Percentiles rank a stretch among this genome's conserved stretches.
phyloP scores from a whole-genome alignment of 2,113 vertebrate species.

The Calidris pugnax region DNA sequence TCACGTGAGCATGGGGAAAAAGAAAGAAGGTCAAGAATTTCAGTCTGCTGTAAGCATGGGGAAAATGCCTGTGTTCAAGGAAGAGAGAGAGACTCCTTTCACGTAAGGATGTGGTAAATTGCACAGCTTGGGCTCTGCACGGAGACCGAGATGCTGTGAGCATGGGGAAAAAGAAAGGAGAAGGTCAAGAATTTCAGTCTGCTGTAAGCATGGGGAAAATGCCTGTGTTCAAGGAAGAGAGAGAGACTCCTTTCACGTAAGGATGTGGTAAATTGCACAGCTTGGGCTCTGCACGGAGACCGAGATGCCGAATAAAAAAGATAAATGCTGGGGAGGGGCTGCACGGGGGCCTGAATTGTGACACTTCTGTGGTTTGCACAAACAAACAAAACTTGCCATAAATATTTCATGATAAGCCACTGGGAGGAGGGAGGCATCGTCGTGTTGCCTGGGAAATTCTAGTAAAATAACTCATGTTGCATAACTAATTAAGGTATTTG shows the following conservation, averaged over 20 bases:
- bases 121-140: not conserved
- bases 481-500: not conserved
- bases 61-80: not conserved
- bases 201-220: not conserved
- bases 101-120: not conserved
- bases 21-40: not conserved
- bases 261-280: not conserved
- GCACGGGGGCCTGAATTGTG: not conserved
- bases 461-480: not conserved
- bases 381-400: not conserved
- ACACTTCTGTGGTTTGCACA: not conserved
- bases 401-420: not conserved
- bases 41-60: not conserved
- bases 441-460: not conserved
- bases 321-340: not conserved
- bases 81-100: not conserved
- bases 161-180: not conserved
- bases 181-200: not conserved
- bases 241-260: not conserved
- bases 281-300: not conserved
- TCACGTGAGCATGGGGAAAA: not conserved
- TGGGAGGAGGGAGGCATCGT: not conserved
- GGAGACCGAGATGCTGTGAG: not conserved
- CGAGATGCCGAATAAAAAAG: not conserved
- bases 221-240: not conserved